Evolutionary conservation across 2,797 vertebrate genomes (phyloP), one percentile per base, ranked within the genome.

Genomic region (Anolis apletophallus): DNA sequence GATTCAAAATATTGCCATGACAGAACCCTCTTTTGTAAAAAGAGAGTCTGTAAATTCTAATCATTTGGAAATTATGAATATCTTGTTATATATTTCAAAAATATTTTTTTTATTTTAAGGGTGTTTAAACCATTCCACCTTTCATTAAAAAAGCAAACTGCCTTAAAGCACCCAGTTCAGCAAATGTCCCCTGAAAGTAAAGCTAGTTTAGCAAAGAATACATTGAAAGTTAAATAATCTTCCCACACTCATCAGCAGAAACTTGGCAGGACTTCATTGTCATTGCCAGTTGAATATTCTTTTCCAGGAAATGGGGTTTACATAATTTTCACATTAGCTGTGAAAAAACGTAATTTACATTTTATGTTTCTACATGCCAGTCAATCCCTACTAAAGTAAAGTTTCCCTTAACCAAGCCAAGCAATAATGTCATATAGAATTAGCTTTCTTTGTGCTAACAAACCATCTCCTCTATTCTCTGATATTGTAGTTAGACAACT

Each of bases 321-420:
- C 16, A 61, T 71, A 69, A 40, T 78, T 77, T 59, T 85, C 75
- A 85, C 55, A 79, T 57, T 78, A 71, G 67, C 67, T 59, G 23
- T 59, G 52, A 69, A 55, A 69, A 79, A 79, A 32, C 52, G 55
- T 50, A 46, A 46, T 79, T 46, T 71, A 12, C 52, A 71, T 69
- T 85, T 77, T 78, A 78, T 85, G 61, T 69, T 71, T 71, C 67
- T 57, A 80, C 59, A 85, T 26, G 68, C 36, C 29, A 85, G 57
- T 13, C 68, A 59, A 59, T 54, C 68, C 46, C 34, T 61, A 85
- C 40, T 78, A 78, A 78, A 69, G 50, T 19, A 54, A n/a, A 36
- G 73, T 32, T 72, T 34, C 54, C 32, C 71, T 79, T 78, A 79
- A 73, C 50, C 34, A 57, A 54, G 32, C 26, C 52, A 57, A 40